Conservation (phyloP, 1,140 invertebrate species). For the Proctacanthus coquilletti region DNA sequence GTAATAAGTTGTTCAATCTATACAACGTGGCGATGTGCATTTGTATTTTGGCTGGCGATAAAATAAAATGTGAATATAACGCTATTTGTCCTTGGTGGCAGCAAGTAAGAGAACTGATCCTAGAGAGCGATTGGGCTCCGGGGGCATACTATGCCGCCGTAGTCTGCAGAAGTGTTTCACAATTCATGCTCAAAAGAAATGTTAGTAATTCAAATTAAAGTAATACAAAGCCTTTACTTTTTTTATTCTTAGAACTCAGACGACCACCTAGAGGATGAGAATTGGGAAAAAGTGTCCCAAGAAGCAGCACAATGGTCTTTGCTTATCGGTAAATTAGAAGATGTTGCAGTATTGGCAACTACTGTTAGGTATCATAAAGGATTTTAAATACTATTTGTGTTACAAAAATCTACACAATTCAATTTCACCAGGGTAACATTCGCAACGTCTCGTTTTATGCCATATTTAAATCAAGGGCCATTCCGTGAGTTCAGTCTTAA, state of each 20-base stretch:
- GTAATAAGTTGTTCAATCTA: too few relatives aligned
- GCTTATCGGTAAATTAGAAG: constrained; percentile 75
- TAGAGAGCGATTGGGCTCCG: constrained; percentile 51
- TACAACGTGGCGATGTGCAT: too few relatives aligned
- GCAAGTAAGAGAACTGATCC: constrained; percentile 47
- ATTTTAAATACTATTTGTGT: too few relatives aligned
- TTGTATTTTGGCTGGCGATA: constrained; percentile 21
- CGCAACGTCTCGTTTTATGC: too few relatives aligned
- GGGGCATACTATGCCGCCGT: constrained; percentile 57
- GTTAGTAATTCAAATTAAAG: neutral
- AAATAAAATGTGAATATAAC: constrained; percentile 40
- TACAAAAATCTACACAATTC: too few relatives aligned
- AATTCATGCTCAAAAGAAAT: constrained; percentile 31
- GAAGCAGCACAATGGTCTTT: constrained; percentile 75
- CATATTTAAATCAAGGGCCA: too few relatives aligned
- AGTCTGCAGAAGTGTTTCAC: constrained; percentile 55
- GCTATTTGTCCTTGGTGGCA: constrained; percentile 60
- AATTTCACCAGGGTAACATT: too few relatives aligned
- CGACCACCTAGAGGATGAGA: constrained; percentile 37
- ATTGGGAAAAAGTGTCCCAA: constrained; percentile 71
- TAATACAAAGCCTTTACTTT: too few relatives aligned
- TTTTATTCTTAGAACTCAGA: constrained; percentile 17
- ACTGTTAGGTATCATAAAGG: constrained; percentile 45
- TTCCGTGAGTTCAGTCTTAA: constrained; percentile 61
- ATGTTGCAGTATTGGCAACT: constrained; percentile 62